Conservation (phyloP, 2,797 vertebrate genomes). For the Mallotus villosus region DNA sequence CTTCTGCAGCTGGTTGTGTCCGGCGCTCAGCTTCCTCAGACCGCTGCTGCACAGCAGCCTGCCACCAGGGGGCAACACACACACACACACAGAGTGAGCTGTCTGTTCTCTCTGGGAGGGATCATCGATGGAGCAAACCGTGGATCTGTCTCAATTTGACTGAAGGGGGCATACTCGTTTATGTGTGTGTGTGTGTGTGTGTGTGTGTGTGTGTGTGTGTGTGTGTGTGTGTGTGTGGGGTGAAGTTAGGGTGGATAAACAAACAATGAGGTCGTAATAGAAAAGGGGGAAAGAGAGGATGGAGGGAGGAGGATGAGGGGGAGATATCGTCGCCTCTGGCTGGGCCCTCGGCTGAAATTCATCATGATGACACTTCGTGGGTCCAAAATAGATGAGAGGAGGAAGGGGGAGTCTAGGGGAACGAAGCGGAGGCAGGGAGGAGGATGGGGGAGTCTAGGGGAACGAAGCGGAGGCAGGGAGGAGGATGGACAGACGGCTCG, state of each 20-base stretch:
- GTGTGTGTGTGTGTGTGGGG: background rate
- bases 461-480: conserved; percentile 19
- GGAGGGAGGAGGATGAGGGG: conserved; percentile 14
- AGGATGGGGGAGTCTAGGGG: conserved; percentile 35
- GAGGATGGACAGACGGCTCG: conserved; percentile 39
- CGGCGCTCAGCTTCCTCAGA: conserved; percentile 87
- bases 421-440: conserved; percentile 16
- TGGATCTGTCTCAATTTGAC: background rate
- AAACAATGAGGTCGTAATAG: conserved; percentile 15
- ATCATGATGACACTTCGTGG: conserved; percentile 64
- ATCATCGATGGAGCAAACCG: background rate
- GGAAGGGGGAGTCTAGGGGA: conserved; percentile 39
- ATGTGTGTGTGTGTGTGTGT: conserved; percentile 8
- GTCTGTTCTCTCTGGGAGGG: too few species aligned
- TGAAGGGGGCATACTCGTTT: background rate
- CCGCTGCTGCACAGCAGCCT: conserved; percentile 85
- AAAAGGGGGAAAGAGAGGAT: conserved; percentile 25
- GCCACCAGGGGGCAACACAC: too few species aligned
- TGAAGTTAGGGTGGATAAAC: background rate
- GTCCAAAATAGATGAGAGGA: conserved; percentile 43
- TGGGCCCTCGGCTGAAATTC: conserved; percentile 57
- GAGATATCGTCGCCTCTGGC: conserved; percentile 57
- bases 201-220: background rate
- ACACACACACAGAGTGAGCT: too few species aligned
- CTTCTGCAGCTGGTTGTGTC: conserved; percentile 82